Conservation (phyloP, 1,140 invertebrate species). For the Trypoxylus dichotomus region DNA sequence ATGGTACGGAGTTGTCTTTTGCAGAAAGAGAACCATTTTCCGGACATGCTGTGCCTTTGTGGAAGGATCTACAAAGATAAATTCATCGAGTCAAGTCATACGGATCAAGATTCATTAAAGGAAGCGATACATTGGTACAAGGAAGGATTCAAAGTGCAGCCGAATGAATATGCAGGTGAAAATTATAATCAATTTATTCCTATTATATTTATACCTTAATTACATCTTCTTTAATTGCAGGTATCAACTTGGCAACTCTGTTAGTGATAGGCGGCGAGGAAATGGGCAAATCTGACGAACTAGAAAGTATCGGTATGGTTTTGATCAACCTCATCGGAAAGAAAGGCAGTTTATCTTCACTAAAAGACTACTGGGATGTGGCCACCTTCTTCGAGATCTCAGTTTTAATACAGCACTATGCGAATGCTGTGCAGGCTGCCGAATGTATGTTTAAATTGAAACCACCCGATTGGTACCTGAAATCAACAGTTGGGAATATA, state of each 20-base stretch:
- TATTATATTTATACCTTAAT: too few species aligned
- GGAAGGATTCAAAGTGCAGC: conserved; percentile 96
- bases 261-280: conserved; percentile 97
- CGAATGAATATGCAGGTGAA: conserved; percentile 92
- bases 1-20: conserved; percentile 27
- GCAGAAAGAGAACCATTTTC: conserved; percentile 86
- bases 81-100: conserved; percentile 94
- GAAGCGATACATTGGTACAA: conserved; percentile 98
- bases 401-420: conserved; percentile 95
- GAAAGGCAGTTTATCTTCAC: conserved; percentile 89
- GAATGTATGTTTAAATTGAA: conserved; percentile 99
- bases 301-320: conserved; percentile 90
- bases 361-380: conserved; percentile 99
- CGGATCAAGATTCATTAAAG: conserved; percentile 83
- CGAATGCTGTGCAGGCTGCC: conserved; percentile 95
- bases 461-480: conserved; percentile 98
- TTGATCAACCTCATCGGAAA: conserved; percentile 97
- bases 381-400: conserved; percentile 99
- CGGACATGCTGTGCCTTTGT: conserved; percentile 97
- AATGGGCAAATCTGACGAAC: conserved; percentile 86
- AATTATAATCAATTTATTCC: too few species aligned
- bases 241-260: conserved; percentile 97
- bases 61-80: conserved; percentile 99
- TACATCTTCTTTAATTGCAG: conserved; percentile 36
- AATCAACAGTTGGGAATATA: conserved; percentile 98